Evolutionary conservation across 2,888 invertebrate species (phyloP).

Genomic region (Leistus spinibarbis): DNA sequence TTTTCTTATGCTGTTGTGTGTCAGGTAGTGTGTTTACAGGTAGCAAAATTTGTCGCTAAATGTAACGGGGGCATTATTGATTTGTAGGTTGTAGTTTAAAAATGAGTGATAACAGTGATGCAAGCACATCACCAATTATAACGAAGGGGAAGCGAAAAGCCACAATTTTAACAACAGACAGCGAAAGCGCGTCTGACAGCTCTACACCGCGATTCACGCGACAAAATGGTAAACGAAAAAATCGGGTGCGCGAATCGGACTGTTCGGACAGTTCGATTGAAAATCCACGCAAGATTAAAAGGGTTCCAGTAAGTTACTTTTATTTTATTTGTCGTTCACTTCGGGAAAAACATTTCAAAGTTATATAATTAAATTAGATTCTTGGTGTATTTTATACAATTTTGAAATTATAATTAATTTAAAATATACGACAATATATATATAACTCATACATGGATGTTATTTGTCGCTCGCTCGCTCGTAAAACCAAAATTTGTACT

Average conservation of each 20-base stretch:
- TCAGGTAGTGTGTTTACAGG: slow-evolving; percentile 36
- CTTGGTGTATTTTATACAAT: too few species aligned
- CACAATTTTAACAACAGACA: slow-evolving; percentile 44
- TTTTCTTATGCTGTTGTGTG: slow-evolving; percentile 32
- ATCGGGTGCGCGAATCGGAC: slow-evolving; percentile 50
- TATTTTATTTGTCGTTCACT: too few species aligned
- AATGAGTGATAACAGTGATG: slow-evolving; percentile 53
- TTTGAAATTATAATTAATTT: too few species aligned
- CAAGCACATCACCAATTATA: slow-evolving; percentile 36
- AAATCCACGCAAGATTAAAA: slow-evolving; percentile 56
- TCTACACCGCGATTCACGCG: slow-evolving; percentile 22
- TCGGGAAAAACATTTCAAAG: too few species aligned
- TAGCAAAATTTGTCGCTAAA: slow-evolving; percentile 4
- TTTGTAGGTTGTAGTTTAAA: slow-evolving; percentile 28
- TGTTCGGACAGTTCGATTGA: slow-evolving; percentile 59
- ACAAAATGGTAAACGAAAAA: slow-evolving; percentile 34
- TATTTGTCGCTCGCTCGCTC: too few species aligned
- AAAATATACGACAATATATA: too few species aligned
- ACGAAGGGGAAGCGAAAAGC: slow-evolving; percentile 47
- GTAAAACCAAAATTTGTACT: too few species aligned
- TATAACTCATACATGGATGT: too few species aligned
- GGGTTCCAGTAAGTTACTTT: slow-evolving; percentile 56
- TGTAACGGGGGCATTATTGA: not conserved
- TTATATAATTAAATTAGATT: too few species aligned
- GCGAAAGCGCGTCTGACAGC: slow-evolving; percentile 35